A percentile compares a stretch with the other conserved stretches of the same genome.
phyloP scores from a whole-genome alignment of 2,888 invertebrate species.

The Abscondita cerata region DNA sequence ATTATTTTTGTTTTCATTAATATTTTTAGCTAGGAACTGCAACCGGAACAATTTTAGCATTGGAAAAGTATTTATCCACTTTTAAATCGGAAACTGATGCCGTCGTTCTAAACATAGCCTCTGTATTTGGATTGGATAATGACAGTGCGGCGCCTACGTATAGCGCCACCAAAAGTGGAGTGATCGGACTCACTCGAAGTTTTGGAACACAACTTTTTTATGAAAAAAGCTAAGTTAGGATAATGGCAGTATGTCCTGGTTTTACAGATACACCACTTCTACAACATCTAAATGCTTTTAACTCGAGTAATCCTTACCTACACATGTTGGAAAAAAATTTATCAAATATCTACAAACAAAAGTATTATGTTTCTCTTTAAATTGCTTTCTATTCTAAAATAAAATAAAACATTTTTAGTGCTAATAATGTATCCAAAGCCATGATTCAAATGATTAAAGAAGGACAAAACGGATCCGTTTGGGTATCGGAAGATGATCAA shows the following conservation, averaged over 20 bases:
- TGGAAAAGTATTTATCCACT: neutral
- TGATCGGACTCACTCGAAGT: conserved; percentile 48
- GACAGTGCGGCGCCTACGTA: neutral
- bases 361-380: no score
- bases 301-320: no score
- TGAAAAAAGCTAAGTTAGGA: conserved; percentile 53
- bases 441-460: no score
- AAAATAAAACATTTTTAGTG: no score
- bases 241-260: conserved; percentile 56
- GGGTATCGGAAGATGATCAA: no score
- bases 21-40: neutral
- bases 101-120: neutral
- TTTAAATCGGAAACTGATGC: neutral
- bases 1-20: no score
- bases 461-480: no score
- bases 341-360: no score
- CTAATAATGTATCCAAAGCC: no score
- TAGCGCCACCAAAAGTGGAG: conserved; percentile 53
- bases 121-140: neutral
- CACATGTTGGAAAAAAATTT: no score
- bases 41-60: neutral
- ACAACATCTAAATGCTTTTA: no score
- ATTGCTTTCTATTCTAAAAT: no score
- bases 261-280: conserved; percentile 50
- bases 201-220: conserved; percentile 49